Evolutionary conservation across 2,113 vertebrate species (phyloP).

Genomic region (Ranitomeya variabilis): DNA sequence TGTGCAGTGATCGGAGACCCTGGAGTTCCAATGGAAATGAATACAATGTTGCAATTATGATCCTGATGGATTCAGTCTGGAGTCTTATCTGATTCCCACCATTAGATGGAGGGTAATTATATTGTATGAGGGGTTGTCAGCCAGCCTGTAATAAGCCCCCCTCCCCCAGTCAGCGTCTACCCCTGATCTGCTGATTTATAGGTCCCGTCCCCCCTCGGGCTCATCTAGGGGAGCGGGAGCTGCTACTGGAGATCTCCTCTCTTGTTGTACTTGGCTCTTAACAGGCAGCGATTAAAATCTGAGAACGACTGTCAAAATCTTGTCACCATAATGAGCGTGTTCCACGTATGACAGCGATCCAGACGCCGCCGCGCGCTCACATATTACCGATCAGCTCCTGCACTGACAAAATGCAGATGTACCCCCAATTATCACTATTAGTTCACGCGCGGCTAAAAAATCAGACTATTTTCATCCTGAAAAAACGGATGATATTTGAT

Average conservation of each 20-base stretch:
- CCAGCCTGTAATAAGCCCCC: background rate
- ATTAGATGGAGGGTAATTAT: conserved; percentile 11
- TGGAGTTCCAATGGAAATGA: too few species aligned
- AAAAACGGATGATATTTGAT: too few species aligned
- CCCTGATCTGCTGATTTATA: background rate
- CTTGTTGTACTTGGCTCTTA: conserved; percentile 21
- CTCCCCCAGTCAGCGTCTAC: background rate
- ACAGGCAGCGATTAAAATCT: conserved; percentile 21
- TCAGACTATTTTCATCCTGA: too few species aligned
- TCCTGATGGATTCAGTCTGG: background rate
- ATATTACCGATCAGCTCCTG: conserved; percentile 4
- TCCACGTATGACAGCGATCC: conserved; percentile 5
- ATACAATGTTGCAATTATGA: background rate
- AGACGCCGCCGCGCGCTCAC: background rate
- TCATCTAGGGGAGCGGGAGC: background rate
- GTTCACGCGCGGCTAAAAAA: too few species aligned
- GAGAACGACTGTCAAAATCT: conserved; percentile 41
- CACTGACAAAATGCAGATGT: background rate
- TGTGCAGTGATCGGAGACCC: too few species aligned
- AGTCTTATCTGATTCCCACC: background rate
- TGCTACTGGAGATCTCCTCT: background rate
- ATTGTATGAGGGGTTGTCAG: background rate
- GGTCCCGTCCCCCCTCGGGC: background rate
- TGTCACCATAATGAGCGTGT: conserved; percentile 32
- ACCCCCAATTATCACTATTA: background rate